Base-by-base conservation (phyloP, 2,797 vertebrate species). In the Tauraco hartlaubi region DNA sequence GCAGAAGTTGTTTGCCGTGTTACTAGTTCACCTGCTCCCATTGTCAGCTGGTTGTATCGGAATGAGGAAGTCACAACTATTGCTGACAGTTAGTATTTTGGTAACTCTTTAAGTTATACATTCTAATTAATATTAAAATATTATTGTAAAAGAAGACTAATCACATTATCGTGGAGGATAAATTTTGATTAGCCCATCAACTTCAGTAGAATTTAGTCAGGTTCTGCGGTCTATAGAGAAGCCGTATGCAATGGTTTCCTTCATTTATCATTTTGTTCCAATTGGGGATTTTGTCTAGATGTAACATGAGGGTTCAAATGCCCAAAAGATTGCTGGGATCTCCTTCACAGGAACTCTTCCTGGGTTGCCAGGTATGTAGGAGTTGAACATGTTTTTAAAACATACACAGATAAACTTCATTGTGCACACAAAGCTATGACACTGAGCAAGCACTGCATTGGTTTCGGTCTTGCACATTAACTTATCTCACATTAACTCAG, bases 11-110 rank as follows among this genome's bases (percentile, higher is more conserved):
- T 99, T 55, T 99, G 99, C 85, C 98, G 97, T 62, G 99, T 99
- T 91, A 99, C 98, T 66, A 99, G 99, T 76, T 99, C 99, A 0
- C 99, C 99, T 1, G 99, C 99, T 28, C 99, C 99, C 4, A 73
- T 98, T 63, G 99, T 99, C 96, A 99, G 99, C 96, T 99, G 99
- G 99, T 98, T 99, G 97, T 99, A 99, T 97, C 99, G 99, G 90
- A 99, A 99, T 74, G 97, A 98, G 94, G 99, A 99, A 97, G 98
- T 99, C 97, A 98, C 98, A 21, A 75, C 99, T 94, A 98, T 98
- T 97, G 98, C 98, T 97, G 98, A 99, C 98, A 99, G 99, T 99
- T 98, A 99, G 99, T 98, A 98, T 98, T 98, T 98, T 98, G 98
- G 98, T 98, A 98, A 98, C 98, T 98, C 97, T 92, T 97, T 98